Percentiles rank a stretch among this genome's conserved stretches.
Evolutionary conservation across 2,888 invertebrate species (phyloP).

Genomic region (Epistrophe eligans): DNA sequence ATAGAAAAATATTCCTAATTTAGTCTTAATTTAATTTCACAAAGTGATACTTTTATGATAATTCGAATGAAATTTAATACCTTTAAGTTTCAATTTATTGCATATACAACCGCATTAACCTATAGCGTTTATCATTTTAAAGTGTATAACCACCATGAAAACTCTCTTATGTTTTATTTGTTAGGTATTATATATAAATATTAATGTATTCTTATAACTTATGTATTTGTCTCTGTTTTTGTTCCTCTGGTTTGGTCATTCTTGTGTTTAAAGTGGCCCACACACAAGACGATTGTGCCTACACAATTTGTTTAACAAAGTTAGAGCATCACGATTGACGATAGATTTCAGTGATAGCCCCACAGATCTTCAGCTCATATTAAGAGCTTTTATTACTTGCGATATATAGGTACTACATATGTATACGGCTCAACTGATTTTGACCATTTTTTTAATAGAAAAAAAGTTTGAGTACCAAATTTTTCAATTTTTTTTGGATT

Average conservation of each 20-base stretch:
- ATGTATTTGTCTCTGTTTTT: background rate
- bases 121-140: background rate
- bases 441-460: too few relatives aligned
- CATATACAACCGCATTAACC: background rate
- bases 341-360: too few relatives aligned
- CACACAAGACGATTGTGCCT: background rate
- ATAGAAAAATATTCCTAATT: background rate
- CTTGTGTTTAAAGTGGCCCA: background rate
- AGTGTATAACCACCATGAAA: background rate
- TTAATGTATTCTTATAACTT: constrained; percentile 13
- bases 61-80: constrained; percentile 7
- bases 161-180: background rate
- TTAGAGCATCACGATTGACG: too few relatives aligned
- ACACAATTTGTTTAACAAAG: background rate
- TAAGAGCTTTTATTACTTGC: too few relatives aligned
- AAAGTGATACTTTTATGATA: constrained; percentile 11
- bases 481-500: too few relatives aligned
- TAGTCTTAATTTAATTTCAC: constrained; percentile 1
- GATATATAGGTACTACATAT: too few relatives aligned
- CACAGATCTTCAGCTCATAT: too few relatives aligned
- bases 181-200: background rate
- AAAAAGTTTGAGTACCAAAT: too few relatives aligned
- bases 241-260: background rate
- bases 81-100: constrained; percentile 9
- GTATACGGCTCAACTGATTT: too few relatives aligned